phyloP scores from a whole-genome alignment of 2,888 invertebrate genomes.

The Polyommatus iphigenia region DNA sequence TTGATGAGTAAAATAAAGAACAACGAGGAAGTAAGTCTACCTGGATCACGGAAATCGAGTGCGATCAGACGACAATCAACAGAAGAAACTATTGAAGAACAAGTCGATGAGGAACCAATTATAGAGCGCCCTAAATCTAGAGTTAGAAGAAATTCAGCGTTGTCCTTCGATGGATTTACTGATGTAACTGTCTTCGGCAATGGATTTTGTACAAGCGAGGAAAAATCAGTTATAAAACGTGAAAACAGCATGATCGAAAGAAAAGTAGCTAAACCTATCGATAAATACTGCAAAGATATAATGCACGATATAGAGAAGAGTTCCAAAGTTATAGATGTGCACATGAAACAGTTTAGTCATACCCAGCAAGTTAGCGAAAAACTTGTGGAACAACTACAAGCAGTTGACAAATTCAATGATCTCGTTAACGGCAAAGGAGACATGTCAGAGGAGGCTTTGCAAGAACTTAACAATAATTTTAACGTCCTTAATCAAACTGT shows the following conservation, averaged over 20 bases:
- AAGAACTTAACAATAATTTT: slow-evolving; percentile 69
- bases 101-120: slow-evolving; percentile 51
- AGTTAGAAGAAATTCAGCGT: slow-evolving; percentile 60
- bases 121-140: slow-evolving; percentile 64
- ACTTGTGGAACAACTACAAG: slow-evolving; percentile 71
- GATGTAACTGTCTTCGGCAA: slow-evolving; percentile 46
- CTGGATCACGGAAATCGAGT: slow-evolving; percentile 57
- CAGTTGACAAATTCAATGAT: slow-evolving; percentile 75
- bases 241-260: slow-evolving; percentile 54
- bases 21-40: slow-evolving; percentile 49
- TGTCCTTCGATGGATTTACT: slow-evolving; percentile 60
- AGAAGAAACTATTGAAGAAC: slow-evolving; percentile 67
- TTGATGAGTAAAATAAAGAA: slow-evolving; percentile 67
- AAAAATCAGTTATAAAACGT: slow-evolving; percentile 47
- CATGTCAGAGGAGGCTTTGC: slow-evolving; percentile 58
- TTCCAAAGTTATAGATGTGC: slow-evolving; percentile 72
- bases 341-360: slow-evolving; percentile 70
- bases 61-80: slow-evolving; percentile 59
- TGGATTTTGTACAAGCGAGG: slow-evolving; percentile 43
- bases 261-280: slow-evolving; percentile 59
- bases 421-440: slow-evolving; percentile 62
- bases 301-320: slow-evolving; percentile 71
- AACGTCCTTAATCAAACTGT: slow-evolving; percentile 62
- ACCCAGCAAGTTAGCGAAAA: slow-evolving; percentile 72
- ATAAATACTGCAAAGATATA: slow-evolving; percentile 70